phyloP scores from a whole-genome alignment of 1,140 invertebrate genomes.

The Grapholita molesta region DNA sequence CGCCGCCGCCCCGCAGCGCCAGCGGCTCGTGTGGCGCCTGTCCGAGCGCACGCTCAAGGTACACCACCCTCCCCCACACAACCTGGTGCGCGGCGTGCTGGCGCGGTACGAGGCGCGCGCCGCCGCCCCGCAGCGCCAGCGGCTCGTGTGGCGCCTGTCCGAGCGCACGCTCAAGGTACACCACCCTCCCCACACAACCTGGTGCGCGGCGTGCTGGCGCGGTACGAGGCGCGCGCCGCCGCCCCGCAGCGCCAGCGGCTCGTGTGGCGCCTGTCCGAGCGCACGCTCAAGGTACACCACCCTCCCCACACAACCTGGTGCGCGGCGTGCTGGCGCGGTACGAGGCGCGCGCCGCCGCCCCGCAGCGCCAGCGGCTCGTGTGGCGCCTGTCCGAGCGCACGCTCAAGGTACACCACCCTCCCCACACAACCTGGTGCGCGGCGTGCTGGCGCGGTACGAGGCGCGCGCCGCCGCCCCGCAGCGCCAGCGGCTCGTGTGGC shows the following conservation, averaged over 20 bases:
- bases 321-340: slow-evolving; percentile 82
- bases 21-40: slow-evolving; percentile 85
- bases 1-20: slow-evolving; percentile 83
- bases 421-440: slow-evolving; percentile 80
- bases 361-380: slow-evolving; percentile 86
- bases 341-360: slow-evolving; percentile 83
- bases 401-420: slow-evolving; percentile 79
- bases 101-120: slow-evolving; percentile 84
- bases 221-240: slow-evolving; percentile 85
- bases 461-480: slow-evolving; percentile 84
- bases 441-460: slow-evolving; percentile 84
- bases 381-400: slow-evolving; percentile 84
- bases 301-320: slow-evolving; percentile 81
- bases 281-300: slow-evolving; percentile 81
- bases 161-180: slow-evolving; percentile 81
- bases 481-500: slow-evolving; percentile 86
- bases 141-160: slow-evolving; percentile 85
- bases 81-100: slow-evolving; percentile 80
- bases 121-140: slow-evolving; percentile 85
- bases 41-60: slow-evolving; percentile 81
- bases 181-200: slow-evolving; percentile 79
- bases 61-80: slow-evolving; percentile 80
- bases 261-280: slow-evolving; percentile 83
- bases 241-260: slow-evolving; percentile 86
- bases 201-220: slow-evolving; percentile 80